Evolutionary conservation across 2,113 vertebrate genomes (phyloP).

Genomic region (Phrynosoma platyrhinos): DNA sequence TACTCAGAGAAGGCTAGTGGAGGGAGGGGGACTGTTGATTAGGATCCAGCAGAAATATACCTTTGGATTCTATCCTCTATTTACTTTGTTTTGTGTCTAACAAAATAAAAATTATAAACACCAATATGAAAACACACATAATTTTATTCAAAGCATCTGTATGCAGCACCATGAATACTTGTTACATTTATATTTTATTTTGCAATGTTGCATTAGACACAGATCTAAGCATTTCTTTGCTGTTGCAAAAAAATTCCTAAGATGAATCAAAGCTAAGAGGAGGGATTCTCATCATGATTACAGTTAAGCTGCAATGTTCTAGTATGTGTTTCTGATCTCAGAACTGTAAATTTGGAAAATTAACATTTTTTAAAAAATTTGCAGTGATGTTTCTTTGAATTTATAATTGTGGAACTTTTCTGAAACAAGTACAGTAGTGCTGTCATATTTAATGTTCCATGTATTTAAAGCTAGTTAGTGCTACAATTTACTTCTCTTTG

Average conservation of each 20-base stretch:
- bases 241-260: neutral
- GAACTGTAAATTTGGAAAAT: conserved; percentile 24
- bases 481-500: conserved; percentile 15
- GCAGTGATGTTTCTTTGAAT: neutral
- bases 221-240: neutral
- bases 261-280: neutral
- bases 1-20: neutral
- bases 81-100: neutral
- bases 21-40: neutral
- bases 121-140: too few species aligned
- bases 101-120: too few species aligned
- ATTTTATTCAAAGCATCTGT: neutral
- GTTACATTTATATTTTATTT: neutral
- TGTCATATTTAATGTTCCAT: neutral
- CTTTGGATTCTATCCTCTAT: neutral
- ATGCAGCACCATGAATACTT: neutral
- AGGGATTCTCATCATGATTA: neutral
- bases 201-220: neutral
- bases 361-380: neutral
- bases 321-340: conserved; percentile 33
- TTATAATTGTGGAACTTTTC: conserved; percentile 4
- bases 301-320: neutral
- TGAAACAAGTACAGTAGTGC: neutral
- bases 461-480: neutral
- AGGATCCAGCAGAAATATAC: neutral